Percentiles rank a stretch among this genome's conserved stretches.
Conservation (phyloP, 2,113 vertebrate species). For the Poeciliopsis turrubarensis region DNA sequence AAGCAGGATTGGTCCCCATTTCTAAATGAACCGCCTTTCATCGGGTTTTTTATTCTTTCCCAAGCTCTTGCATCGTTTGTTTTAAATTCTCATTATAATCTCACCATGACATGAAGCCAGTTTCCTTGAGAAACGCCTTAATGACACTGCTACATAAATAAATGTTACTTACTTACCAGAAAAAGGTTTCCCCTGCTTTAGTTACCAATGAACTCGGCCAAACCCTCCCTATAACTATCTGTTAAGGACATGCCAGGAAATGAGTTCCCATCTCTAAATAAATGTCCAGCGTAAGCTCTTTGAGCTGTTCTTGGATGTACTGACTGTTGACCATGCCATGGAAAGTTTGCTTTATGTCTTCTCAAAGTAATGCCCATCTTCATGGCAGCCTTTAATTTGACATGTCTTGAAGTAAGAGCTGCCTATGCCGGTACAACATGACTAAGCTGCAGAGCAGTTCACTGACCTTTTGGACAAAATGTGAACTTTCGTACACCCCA, state of each 20-base stretch:
- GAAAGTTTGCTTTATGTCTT: conserved; percentile 55
- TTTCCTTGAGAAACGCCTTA: conserved; percentile 9
- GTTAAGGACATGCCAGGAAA: conserved; percentile 57
- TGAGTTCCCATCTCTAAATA: conserved; percentile 61
- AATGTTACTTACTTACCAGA: neutral
- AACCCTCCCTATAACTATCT: conserved; percentile 15
- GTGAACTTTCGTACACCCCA: conserved; percentile 7
- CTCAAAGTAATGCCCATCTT: conserved; percentile 36
- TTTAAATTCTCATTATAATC: conserved; percentile 12
- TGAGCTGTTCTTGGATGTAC: conserved; percentile 47
- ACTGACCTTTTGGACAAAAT: neutral
- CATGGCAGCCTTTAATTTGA: conserved; percentile 65
- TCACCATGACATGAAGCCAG: conserved; percentile 18
- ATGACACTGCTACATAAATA: no score
- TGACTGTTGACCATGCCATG: conserved; percentile 44
- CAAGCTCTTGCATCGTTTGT: conserved; percentile 46
- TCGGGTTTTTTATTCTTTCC: neutral
- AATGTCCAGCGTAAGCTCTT: conserved; percentile 56
- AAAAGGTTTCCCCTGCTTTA: conserved; percentile 52
- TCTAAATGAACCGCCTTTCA: neutral
- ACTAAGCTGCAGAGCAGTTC: conserved; percentile 11
- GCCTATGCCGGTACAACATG: conserved; percentile 35
- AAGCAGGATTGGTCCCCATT: neutral
- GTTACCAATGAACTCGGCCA: conserved; percentile 51
- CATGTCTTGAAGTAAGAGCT: conserved; percentile 52